Base-by-base conservation (phyloP, 2,888 invertebrate species). In the Acleris sparsana region DNA sequence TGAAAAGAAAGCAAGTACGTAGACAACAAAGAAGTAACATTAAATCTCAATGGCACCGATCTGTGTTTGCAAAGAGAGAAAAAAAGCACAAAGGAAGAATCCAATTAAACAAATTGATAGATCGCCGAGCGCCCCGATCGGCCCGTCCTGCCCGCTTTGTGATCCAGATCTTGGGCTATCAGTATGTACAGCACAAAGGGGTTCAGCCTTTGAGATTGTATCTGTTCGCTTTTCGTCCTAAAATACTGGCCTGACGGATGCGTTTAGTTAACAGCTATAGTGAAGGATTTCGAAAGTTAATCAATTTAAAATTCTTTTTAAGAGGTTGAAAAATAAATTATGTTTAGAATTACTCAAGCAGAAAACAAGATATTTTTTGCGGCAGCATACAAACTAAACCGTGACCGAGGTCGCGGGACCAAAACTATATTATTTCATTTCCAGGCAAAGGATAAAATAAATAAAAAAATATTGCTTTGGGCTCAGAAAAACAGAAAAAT, bases 31-130 rank as follows among this genome's bases (percentile, higher is more conserved):
- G 75, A 78, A 84, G 84, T 73, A 84, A 84, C 83, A 84, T 83
- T 81, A 78, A 85, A 84, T 81, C 84, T 84, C 85, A 84, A 85
- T 82, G 82, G 82, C 79, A 83, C 74, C 74, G 70, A 72, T 72
- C 78, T 72, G 72, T 77, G 84, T 80, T 85, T 82, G 80, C 84
- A 82, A 84, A 82, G 73, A 76, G 72, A 80, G 83, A 83, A 80
- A 81, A 33, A 86, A 84, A 82, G 80, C 79, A 82, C 84, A 88
- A 86, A 88, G 87, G 80, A 82, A 80, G 85, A 88, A 88, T 89
- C 85, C 88, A 89, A 89, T 89, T 88, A 88, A 88, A 89, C 86
- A 87, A 89, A 89, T 89, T 89, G 88, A 88, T 87, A 84, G 88
- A 88, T 89, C 82, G 82, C 75, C 79, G 69, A 73, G 73, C 80